phyloP scores from a whole-genome alignment of 2,888 invertebrate species.

The Amphiduros pacificus region DNA sequence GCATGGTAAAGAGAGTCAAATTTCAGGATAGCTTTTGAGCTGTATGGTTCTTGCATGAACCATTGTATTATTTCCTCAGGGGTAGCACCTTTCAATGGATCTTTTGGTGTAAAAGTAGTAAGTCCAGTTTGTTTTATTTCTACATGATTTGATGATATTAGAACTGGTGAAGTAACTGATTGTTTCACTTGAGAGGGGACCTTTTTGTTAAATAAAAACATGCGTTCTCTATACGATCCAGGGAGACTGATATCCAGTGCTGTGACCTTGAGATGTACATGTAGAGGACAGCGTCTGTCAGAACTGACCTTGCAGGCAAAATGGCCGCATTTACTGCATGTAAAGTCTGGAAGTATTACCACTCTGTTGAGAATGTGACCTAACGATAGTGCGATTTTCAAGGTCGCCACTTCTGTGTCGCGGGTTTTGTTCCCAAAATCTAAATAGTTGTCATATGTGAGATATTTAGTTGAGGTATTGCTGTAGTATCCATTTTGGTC shows the following conservation, averaged over 20 bases:
- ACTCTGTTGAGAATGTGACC: too few relatives aligned
- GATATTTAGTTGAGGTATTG: slow-evolving; percentile 17
- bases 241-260: not conserved
- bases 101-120: not conserved
- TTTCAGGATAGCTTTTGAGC: slow-evolving; percentile 12
- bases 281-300: slow-evolving; percentile 6
- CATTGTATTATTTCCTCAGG: slow-evolving; percentile 20
- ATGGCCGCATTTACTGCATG: too few relatives aligned
- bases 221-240: slow-evolving; percentile 5
- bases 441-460: slow-evolving; percentile 27
- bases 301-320: too few relatives aligned
- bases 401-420: too few relatives aligned
- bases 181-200: not conserved
- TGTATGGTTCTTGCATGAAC: slow-evolving; percentile 14
- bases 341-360: too few relatives aligned
- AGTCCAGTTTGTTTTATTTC: not conserved
- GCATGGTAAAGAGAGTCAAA: slow-evolving; percentile 29
- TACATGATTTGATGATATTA: not conserved
- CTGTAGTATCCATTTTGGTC: slow-evolving; percentile 27
- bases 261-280: not conserved
- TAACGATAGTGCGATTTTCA: too few relatives aligned
- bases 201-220: slow-evolving; percentile 2
- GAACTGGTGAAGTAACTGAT: not conserved
- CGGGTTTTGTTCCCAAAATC: slow-evolving; percentile 15
- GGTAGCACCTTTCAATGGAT: slow-evolving; percentile 2